A percentile compares a stretch with the other conserved stretches of the same genome.
These are phyloP conservation scores for Florisuga fusca DNA, from an alignment of 2,797 vertebrate genomes.

Conservation along the genomic window DNA sequence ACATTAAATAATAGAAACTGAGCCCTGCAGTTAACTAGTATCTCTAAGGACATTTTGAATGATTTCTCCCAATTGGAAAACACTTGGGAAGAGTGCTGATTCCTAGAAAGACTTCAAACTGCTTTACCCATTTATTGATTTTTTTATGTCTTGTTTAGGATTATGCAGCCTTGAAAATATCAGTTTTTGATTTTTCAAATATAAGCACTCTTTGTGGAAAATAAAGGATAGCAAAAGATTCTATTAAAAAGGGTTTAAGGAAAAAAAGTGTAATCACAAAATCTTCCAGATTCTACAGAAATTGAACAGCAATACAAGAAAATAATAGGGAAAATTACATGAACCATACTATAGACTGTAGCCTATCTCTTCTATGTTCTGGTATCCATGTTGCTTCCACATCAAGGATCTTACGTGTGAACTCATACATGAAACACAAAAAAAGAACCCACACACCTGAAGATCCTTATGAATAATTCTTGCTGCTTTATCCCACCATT, in stretches of 20 bases:
- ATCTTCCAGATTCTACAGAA: not conserved
- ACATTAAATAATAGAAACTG: not conserved
- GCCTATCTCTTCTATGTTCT: not conserved
- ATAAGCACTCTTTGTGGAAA: not conserved
- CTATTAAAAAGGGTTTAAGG: not conserved
- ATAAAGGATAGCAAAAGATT: not conserved
- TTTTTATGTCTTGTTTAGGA: not conserved
- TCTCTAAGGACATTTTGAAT: not conserved
- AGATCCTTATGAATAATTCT: not conserved
- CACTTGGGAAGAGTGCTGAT: not conserved
- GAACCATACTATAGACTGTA: not conserved
- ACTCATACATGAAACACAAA: rapidly evolving
- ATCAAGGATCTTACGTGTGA: not conserved
- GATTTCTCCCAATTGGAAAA: not conserved
- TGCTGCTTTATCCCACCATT: not conserved
- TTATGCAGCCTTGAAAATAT: not conserved
- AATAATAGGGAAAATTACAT: not conserved
- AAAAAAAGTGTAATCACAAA: not conserved
- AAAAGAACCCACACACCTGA: not conserved
- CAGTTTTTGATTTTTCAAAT: not conserved
- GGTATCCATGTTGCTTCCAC: not conserved
- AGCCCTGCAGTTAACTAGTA: not conserved
- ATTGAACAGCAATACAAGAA: not conserved
- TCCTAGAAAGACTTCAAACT: not conserved
- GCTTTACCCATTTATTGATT: not conserved